Evolutionary conservation across 2,797 vertebrate species (phyloP).

Genomic region (Smutsia gigantea): DNA sequence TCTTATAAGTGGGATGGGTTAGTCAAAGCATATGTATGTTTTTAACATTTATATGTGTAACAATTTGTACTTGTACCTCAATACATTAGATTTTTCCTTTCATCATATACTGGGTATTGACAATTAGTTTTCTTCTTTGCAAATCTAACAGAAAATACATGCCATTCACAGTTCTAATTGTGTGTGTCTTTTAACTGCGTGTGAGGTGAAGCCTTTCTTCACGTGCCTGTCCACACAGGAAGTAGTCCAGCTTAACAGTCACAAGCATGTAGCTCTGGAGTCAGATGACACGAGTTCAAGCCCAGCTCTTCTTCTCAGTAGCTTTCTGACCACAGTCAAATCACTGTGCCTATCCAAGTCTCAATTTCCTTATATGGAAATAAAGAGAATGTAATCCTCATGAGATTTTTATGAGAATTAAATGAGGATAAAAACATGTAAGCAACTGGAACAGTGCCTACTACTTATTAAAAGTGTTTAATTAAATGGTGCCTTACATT

Average conservation of each 20-base stretch:
- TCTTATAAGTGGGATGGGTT: neutral
- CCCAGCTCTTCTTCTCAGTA: neutral
- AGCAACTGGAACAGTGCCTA: neutral
- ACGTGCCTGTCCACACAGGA: neutral
- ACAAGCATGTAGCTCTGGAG: neutral
- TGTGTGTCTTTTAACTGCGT: neutral
- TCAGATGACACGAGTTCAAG: neutral
- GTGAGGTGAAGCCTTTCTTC: neutral
- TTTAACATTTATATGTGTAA: neutral
- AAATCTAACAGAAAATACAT: neutral
- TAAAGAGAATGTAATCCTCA: neutral
- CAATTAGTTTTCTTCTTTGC: neutral
- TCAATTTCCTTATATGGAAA: slow-evolving; percentile 16
- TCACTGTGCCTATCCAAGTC: neutral
- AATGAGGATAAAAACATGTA: neutral
- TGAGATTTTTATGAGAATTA: neutral
- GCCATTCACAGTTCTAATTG: neutral
- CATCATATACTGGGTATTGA: neutral
- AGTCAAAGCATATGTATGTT: neutral
- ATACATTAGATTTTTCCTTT: neutral
- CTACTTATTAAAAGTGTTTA: neutral
- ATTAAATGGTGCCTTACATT: slow-evolving; percentile 27
- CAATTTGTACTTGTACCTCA: neutral
- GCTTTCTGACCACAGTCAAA: neutral
- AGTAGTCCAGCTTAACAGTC: neutral